phyloP scores from a whole-genome alignment of 2,113 vertebrate species.

The Ptilonorhynchus violaceus region DNA sequence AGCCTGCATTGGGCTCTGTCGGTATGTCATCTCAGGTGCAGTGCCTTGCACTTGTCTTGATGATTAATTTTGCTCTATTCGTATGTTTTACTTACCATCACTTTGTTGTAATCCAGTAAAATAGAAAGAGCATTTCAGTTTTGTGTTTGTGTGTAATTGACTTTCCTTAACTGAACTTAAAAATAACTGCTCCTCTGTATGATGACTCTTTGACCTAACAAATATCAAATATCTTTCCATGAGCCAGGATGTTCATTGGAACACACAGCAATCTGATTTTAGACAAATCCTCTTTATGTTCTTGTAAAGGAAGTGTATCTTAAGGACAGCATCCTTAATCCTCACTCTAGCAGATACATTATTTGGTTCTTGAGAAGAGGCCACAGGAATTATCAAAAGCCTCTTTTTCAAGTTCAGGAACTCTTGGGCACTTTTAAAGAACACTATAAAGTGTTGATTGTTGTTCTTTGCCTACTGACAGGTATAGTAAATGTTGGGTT shows the following conservation, averaged over 20 bases:
- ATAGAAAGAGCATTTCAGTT: neutral
- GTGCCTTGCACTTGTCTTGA: neutral
- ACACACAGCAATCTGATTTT: neutral
- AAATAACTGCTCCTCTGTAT: neutral
- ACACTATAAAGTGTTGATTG: neutral
- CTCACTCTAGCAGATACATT: neutral
- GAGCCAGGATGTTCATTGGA: neutral
- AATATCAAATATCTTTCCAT: neutral
- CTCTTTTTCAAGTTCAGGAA: neutral
- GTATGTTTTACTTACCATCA: neutral
- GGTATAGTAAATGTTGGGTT: neutral
- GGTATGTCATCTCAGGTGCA: neutral
- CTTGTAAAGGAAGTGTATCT: neutral
- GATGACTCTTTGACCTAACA: neutral
- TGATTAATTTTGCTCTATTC: neutral
- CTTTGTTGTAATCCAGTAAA: neutral
- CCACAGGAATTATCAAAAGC: neutral
- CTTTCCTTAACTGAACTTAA: neutral
- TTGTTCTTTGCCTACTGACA: neutral
- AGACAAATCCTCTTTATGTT: slow-evolving; percentile 10
- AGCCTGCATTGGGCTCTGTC: neutral
- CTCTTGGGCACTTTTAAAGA: neutral
- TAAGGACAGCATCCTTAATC: slow-evolving; percentile 47
- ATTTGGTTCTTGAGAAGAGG: neutral
- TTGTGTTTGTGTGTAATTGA: neutral